phyloP scores from a whole-genome alignment of 2,113 vertebrate species.

The Saccopteryx leptura region DNA sequence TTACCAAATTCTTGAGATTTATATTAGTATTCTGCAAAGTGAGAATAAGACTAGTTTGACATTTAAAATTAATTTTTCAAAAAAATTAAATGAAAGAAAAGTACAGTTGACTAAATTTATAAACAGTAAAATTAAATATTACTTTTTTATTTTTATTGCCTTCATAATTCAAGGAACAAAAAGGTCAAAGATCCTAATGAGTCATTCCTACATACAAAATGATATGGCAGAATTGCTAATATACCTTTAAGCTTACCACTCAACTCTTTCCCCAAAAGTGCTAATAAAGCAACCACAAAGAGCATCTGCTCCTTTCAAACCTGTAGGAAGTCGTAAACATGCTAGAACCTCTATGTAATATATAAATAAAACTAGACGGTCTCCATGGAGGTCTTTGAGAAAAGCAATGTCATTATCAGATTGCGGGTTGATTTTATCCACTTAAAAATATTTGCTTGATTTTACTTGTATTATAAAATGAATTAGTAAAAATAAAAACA shows the following conservation, averaged over 20 bases:
- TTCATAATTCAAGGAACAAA: slow-evolving; percentile 4
- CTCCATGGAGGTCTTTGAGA: background rate
- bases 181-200: background rate
- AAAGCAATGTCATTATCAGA: background rate
- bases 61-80: slow-evolving; percentile 1
- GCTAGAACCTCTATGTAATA: background rate
- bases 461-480: background rate
- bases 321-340: background rate
- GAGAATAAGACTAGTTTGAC: background rate
- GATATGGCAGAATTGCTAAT: background rate
- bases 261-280: background rate
- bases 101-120: slow-evolving; percentile 4
- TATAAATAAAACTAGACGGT: background rate
- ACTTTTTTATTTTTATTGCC: background rate
- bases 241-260: background rate
- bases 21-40: background rate
- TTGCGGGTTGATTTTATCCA: background rate
- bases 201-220: background rate
- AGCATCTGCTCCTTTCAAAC: background rate
- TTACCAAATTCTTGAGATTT: background rate
- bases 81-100: background rate
- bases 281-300: background rate
- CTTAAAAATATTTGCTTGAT: background rate
- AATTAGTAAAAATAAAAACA: background rate
- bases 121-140: slow-evolving; percentile 27